A percentile compares a stretch with the other conserved stretches of the same genome.
Conservation (phyloP, 2,113 vertebrate genomes). For the Grammomys dolichurus region DNA sequence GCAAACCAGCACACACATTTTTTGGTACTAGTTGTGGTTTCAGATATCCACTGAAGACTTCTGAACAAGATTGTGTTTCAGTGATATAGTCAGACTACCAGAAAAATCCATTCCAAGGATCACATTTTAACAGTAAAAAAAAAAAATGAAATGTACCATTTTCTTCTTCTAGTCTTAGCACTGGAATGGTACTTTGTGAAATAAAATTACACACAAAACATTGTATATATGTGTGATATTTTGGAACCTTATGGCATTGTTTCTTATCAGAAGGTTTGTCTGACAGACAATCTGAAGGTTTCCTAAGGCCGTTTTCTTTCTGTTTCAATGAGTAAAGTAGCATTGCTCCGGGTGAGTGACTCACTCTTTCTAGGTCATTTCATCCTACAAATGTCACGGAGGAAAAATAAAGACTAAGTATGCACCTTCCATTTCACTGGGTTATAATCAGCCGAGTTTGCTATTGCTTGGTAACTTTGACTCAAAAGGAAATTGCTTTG, state of each 20-base stretch:
- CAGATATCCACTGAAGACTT: not conserved
- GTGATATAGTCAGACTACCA: not conserved
- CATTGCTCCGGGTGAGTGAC: not conserved
- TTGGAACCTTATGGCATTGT: not conserved
- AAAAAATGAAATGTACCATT: not conserved
- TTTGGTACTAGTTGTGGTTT: not conserved
- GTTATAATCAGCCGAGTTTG: conserved; percentile 10
- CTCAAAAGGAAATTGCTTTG: conserved; percentile 38
- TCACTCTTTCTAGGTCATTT: not conserved
- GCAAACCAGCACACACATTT: too few relatives aligned
- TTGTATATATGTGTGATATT: not conserved
- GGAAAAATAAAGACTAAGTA: not conserved
- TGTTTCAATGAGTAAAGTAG: not conserved
- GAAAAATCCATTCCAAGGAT: not conserved
- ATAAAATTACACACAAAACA: not conserved
- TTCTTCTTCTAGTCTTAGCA: not conserved
- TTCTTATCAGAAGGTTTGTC: not conserved
- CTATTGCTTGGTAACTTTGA: not conserved
- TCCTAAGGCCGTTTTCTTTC: not conserved
- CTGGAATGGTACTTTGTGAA: not conserved
- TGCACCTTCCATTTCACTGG: not conserved
- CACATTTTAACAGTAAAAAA: not conserved
- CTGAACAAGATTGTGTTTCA: not conserved
- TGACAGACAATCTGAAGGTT: conserved; percentile 39
- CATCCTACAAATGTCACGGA: conserved; percentile 17